Evolutionary conservation across 2,888 invertebrate species (phyloP), one percentile per base, ranked within the genome.

Genomic region (Melieria crassipennis): DNA sequence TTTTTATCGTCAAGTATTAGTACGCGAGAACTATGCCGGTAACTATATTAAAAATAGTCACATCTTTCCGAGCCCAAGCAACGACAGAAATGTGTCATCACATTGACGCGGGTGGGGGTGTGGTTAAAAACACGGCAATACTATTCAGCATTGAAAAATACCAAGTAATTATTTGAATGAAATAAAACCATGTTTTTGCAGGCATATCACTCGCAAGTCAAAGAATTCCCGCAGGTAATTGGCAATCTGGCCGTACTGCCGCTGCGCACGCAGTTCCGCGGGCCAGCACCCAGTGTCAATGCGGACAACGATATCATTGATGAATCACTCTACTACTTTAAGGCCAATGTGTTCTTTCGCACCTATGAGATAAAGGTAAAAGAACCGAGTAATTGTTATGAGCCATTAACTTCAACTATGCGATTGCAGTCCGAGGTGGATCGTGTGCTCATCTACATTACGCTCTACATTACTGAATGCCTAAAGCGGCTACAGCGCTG

Each of bases 271-370:
- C 92, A 93, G 80, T 94, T 92, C 83, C 91, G 98, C 79, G 99
- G 99, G 7, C 99, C 99, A 48, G 98, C 98, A 6, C 95, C 96
- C 9, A 88, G 89, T 67, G 88, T 88, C n/a, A 89, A 88, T 73
- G 90, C 91, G 67, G 93, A 94, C 60, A 89, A 91, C 77, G 99
- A 99, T 87, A 94, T 99, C 76, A 94, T 99, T 78, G 99, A 99
- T 87, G 99, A 99, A 89, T 96, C 98, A 67, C 89, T 99, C 50
- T 94, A 94, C 83, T 99, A 92, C 87, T 99, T 99, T 87, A 99
- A 98, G 88, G 98, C 99, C 1, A 99, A 99, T 88, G 98, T 99
- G 0, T 99, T 99, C 88, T 99, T 99, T 87, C 92, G 98, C 78
- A 98, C 97, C 50, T 99, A 98, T 87, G 99, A 99, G 89, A 97